Evolutionary conservation across 2,888 invertebrate species (phyloP).

Genomic region (Thecophora atra): DNA sequence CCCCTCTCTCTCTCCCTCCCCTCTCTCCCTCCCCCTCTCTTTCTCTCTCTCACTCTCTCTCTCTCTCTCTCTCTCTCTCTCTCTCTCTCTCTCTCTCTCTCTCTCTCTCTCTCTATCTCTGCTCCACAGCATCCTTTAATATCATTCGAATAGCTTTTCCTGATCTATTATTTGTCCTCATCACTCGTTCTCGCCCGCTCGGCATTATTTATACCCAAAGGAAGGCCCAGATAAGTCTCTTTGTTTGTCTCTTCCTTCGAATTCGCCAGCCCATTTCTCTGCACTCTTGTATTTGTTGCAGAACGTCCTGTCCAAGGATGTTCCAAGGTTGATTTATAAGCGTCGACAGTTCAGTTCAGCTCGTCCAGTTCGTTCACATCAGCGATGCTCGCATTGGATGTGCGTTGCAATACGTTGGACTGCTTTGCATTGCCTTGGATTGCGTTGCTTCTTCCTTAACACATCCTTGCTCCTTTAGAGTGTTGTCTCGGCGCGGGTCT

Average conservation of each 20-base stretch:
- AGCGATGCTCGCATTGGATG: constrained; percentile 24
- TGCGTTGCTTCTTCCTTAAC: constrained; percentile 22
- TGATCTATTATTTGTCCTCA: constrained; percentile 58
- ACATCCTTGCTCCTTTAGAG: constrained; percentile 47
- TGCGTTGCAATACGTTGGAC: constrained; percentile 21
- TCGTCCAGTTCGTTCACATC: constrained; percentile 14
- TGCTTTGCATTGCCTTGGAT: constrained; percentile 24
- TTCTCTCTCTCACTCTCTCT: no score
- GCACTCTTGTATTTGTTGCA: constrained; percentile 27
- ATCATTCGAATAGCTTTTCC: constrained; percentile 2
- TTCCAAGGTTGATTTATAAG: constrained; percentile 56
- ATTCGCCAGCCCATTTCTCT: constrained; percentile 31
- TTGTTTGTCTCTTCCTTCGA: constrained; percentile 33
- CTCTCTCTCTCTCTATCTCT: background rate
- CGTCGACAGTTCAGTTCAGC: constrained; percentile 46
- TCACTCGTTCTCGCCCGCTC: constrained; percentile 48
- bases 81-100: no score
- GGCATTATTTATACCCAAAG: constrained; percentile 61
- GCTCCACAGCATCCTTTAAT: no score
- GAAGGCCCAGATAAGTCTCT: constrained; percentile 45
- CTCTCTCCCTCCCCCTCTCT: background rate
- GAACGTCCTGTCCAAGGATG: constrained; percentile 40
- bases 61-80: no score
- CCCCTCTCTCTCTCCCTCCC: no score
- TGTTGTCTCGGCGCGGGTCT: constrained; percentile 33